Evolutionary conservation across 92 coral and sea anemone genomes (phyloP).

Genomic region (Epizoanthus stellaris): DNA sequence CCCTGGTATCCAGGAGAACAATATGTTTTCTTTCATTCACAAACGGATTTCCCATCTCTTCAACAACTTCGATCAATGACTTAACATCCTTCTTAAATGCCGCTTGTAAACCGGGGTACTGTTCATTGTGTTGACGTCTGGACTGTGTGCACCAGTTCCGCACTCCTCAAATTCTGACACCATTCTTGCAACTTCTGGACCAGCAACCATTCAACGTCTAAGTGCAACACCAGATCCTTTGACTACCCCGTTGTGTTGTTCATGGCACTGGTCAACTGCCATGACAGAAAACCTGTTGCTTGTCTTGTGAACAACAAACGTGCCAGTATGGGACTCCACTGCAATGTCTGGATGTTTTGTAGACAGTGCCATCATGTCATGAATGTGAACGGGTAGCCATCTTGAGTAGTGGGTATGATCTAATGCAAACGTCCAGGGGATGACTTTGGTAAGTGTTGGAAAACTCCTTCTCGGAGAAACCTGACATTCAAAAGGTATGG

Average conservation of each 20-base stretch:
- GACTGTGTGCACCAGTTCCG: not conserved
- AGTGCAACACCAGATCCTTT: conserved; percentile 45
- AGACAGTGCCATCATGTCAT: conserved; percentile 47
- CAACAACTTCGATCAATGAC: conserved; percentile 37
- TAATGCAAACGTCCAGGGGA: conserved; percentile 66
- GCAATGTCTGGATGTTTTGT: conserved; percentile 44
- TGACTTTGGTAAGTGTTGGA: conserved; percentile 32
- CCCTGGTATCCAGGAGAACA: conserved; percentile 62
- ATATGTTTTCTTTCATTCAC: conserved; percentile 49
- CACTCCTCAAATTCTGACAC: conserved; percentile 1
- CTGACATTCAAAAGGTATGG: conserved; percentile 24
- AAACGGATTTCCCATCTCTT: conserved; percentile 68
- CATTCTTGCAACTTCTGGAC: conserved; percentile 51
- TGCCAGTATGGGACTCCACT: conserved; percentile 40
- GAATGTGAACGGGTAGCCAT: no score
- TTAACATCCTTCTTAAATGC: conserved; percentile 56
- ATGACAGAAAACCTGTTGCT: conserved; percentile 42
- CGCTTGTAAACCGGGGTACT: conserved; percentile 36
- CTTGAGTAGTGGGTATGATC: conserved; percentile 42
- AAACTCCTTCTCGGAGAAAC: conserved; percentile 49
- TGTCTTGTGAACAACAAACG: conserved; percentile 50
- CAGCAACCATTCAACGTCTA: conserved; percentile 48
- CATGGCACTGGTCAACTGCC: conserved; percentile 55
- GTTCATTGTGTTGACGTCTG: conserved; percentile 56
- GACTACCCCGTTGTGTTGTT: conserved; percentile 42